Percentiles rank a stretch among this genome's conserved stretches.
These are phyloP conservation scores for Drosophila nigromelanica DNA, from an alignment of 1,140 invertebrate genomes.

Conservation along the genomic window DNA sequence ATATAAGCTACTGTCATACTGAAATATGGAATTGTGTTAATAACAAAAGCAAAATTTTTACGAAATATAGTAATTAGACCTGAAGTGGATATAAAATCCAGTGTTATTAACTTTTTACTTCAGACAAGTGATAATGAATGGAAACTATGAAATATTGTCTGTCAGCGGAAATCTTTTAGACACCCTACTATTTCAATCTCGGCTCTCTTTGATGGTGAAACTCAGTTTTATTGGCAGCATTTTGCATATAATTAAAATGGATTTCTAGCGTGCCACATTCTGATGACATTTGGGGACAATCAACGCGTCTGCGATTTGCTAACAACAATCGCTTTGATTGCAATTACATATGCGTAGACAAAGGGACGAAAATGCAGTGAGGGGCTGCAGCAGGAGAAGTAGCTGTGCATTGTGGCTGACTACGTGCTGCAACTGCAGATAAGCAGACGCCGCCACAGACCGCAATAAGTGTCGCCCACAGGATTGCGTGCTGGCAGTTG, in stretches of 20 bases:
- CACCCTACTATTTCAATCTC: conserved; percentile 7
- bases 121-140: conserved; percentile 2
- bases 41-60: no score
- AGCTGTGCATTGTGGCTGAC: conserved; percentile 32
- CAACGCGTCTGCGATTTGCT: conserved; percentile 60
- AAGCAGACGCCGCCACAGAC: conserved; percentile 27
- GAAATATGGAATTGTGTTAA: not conserved
- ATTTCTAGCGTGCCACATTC: conserved; percentile 36
- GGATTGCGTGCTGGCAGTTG: conserved; percentile 26
- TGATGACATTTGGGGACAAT: conserved; percentile 42
- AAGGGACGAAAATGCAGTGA: conserved; percentile 27
- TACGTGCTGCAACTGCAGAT: conserved; percentile 74
- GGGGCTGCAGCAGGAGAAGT: not conserved
- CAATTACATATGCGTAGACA: conserved; percentile 53
- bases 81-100: not conserved
- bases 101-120: not conserved
- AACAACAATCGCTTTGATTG: conserved; percentile 72
- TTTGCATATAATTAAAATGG: conserved; percentile 60
- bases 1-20: conserved; percentile 33
- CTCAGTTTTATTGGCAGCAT: conserved; percentile 33
- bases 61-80: not conserved
- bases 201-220: conserved; percentile 8
- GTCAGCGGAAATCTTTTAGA: conserved; percentile 41
- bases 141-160: conserved; percentile 48
- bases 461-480: conserved; percentile 18